These are phyloP conservation scores for Urocolius indicus DNA, from an alignment of 2,113 vertebrate genomes.

Conservation along the genomic window DNA sequence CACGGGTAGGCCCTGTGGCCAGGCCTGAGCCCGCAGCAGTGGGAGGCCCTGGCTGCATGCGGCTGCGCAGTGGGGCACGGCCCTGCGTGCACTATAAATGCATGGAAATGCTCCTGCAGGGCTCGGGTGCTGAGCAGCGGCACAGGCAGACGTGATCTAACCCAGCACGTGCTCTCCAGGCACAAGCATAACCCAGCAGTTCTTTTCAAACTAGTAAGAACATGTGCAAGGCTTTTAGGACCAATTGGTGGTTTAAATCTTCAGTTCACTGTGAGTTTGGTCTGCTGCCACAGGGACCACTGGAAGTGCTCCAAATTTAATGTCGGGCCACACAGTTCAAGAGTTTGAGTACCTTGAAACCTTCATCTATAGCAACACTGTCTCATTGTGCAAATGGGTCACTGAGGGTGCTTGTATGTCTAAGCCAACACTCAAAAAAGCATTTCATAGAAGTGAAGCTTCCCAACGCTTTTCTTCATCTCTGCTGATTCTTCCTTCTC, in stretches of 20 bases:
- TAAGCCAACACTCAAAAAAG: background rate
- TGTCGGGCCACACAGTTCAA: background rate
- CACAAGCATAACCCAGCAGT: background rate
- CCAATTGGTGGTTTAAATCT: background rate
- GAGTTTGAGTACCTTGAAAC: background rate
- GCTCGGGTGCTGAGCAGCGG: background rate
- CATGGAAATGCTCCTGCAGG: background rate
- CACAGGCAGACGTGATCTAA: rapidly evolving
- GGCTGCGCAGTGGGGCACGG: background rate
- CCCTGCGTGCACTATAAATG: background rate
- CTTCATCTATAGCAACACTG: background rate
- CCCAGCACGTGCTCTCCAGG: background rate
- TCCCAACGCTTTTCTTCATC: background rate
- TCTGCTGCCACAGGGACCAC: background rate
- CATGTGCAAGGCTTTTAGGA: background rate
- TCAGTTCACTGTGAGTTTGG: background rate
- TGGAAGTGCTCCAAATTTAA: background rate
- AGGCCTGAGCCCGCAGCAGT: background rate
- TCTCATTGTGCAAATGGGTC: background rate
- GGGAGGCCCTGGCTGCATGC: background rate
- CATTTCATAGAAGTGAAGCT: background rate
- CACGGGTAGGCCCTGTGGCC: no score
- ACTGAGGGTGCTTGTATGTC: rapidly evolving
- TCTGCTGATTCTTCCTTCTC: background rate
- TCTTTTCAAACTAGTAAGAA: background rate